Percentiles rank a stretch among this genome's conserved stretches.
Evolutionary conservation across 2,797 vertebrate genomes (phyloP).

Genomic region (Clarias laeviceps): DNA sequence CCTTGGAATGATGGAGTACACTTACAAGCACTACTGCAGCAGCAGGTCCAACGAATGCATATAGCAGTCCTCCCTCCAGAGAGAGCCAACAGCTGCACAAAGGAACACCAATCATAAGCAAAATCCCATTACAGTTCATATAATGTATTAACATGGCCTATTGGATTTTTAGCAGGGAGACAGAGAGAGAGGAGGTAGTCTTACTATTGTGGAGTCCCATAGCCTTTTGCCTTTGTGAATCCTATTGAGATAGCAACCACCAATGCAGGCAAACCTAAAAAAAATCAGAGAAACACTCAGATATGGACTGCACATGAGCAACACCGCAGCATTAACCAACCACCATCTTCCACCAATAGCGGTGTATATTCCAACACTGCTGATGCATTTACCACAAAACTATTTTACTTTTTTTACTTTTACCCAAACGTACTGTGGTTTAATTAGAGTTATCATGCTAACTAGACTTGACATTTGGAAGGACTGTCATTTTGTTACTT

Average conservation of each 20-base stretch:
- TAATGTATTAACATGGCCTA: conserved; percentile 58
- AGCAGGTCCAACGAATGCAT: conserved; percentile 98
- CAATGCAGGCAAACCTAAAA: conserved; percentile 92
- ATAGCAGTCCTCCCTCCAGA: conserved; percentile 97
- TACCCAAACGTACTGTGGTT: neutral
- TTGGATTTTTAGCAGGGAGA: neutral
- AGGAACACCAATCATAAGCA: conserved; percentile 68
- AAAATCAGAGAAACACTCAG: conserved; percentile 55
- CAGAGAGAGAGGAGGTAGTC: conserved; percentile 60
- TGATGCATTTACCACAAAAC: neutral
- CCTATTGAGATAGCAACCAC: conserved; percentile 99
- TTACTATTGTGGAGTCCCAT: conserved; percentile 97
- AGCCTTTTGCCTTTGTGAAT: conserved; percentile 99
- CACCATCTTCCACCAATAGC: conserved; percentile 39
- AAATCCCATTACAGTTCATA: conserved; percentile 74
- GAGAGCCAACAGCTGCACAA: conserved; percentile 96
- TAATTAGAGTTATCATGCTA: neutral
- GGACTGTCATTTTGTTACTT: neutral
- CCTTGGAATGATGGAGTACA: conserved; percentile 12
- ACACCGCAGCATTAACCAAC: conserved; percentile 67
- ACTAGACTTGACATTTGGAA: neutral
- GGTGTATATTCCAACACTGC: neutral
- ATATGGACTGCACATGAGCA: neutral
- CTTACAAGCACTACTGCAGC: conserved; percentile 98
- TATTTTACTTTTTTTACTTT: no score